Evolutionary conservation across 2,797 vertebrate genomes (phyloP), one percentile per base, ranked within the genome.

Genomic region (Mionectes olivaceus): DNA sequence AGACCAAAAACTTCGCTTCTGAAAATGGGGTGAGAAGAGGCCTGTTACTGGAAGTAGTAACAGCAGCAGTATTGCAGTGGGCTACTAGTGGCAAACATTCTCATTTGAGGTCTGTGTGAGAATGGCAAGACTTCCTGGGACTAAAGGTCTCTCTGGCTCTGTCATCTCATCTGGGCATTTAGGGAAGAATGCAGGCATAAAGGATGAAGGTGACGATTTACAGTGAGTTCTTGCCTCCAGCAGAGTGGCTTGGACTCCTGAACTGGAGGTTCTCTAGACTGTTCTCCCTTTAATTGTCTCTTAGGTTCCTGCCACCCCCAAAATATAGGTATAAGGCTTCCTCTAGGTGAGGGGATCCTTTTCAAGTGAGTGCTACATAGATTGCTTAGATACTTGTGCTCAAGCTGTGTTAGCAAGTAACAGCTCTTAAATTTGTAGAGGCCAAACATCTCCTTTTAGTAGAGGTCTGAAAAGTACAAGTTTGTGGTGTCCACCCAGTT

Each of bases 1-100:
- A 18, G 23, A 47, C 7, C 1, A 47, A 68, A 87, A 39, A 1
- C 11, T 37, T 47, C 2, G 5, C 19, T 68, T 56, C 8, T 46
- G 5, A 33, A 74, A 78, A 55, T 33, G 27, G n/a, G 17, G 0
- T 49, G 37, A 53, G 46, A 63, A 73, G 15, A 57, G 18, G 8
- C 9, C 41, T 61, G 16, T 68, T 70, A 12, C 0, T 76, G 9
- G 8, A 32, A 75, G 14, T 15, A 17, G 0, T 43, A 69, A 37
- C 9, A 61, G 47, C 63, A 92, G 2, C 19, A 56, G 21, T 79
- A n/a, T 25, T 65, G 2, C 50, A 41, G 2, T 52, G 68, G 30
- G 8, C 49, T 74, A n/a, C 35, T 81, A 1, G 37, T 37, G 24
- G 44, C 28, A 44, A 39, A 49, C 0, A 0, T 2, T 73, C 4